phyloP scores from a whole-genome alignment of 37 sponge, comb jelly and placozoan species.

The Diacarnus erythraeanus region DNA sequence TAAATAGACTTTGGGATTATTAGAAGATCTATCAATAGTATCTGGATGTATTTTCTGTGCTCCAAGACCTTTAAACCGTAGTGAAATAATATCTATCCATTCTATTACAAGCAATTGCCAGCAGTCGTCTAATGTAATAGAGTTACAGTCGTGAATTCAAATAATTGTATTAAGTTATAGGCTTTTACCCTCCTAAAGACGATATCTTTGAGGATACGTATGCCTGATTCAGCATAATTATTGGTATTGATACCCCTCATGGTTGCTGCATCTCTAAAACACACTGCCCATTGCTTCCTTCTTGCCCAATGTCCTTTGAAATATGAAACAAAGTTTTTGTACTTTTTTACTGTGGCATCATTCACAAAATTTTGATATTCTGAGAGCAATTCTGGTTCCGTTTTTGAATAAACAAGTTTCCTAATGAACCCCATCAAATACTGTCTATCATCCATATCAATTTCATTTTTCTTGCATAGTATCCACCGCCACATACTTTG shows the following conservation, averaged over 20 bases:
- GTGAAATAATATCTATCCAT: too few species aligned
- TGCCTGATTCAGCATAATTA: constrained; percentile 33
- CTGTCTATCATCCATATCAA: constrained; percentile 4
- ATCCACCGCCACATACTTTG: constrained; percentile 38
- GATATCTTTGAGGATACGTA: constrained; percentile 26
- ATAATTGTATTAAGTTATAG: constrained; percentile 30
- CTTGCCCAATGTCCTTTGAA: background rate
- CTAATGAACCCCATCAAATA: background rate
- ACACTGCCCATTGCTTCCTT: constrained; percentile 19
- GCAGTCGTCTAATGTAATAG: too few species aligned
- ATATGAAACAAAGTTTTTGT: background rate
- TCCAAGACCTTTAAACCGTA: too few species aligned
- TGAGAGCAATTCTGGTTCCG: background rate
- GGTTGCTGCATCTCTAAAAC: background rate
- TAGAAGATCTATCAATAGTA: too few species aligned
- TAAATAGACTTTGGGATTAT: too few species aligned
- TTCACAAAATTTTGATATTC: background rate
- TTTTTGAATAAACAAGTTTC: background rate
- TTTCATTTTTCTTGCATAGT: constrained; percentile 7
- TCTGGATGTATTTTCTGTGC: too few species aligned
- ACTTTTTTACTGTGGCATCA: background rate
- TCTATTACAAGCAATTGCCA: too few species aligned
- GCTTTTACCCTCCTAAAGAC: constrained; percentile 26
- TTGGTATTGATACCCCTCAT: constrained; percentile 25
- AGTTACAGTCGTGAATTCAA: constrained; percentile 7